Evolutionary conservation across 2,113 vertebrate genomes (phyloP), one percentile per base, ranked within the genome.

Genomic region (Datnioides undecimradiatus): DNA sequence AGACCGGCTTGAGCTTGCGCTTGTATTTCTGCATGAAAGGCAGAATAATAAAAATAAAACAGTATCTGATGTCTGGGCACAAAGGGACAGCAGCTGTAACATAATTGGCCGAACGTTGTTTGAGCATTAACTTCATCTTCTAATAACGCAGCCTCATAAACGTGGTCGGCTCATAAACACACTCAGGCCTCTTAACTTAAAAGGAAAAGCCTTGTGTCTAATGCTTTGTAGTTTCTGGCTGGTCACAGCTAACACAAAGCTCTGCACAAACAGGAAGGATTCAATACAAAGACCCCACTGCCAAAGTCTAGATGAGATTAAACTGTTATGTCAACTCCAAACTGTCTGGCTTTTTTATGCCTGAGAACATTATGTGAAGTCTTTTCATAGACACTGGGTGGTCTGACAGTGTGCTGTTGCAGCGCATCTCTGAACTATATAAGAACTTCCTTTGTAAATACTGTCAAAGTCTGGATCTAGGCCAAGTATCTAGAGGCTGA

Each of bases 401-500:
- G 85, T 89, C 90, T 79, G 55, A 73, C 11, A 63, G 33, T 27
- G n/a, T 55, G 78, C 63, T 70, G 48, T 69, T 73, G 10, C 54
- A 57, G 31, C 36, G 6, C 60, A 80, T 86, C 77, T 63, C 58
- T 64, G n/a, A 85, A 74, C 49, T 38, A 49, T 38, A 49, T 11
- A 63, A 76, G 48, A 83, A 51, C 25, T 49, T 66, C 74, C 69
- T 83, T 79, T 71, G 83, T 73, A 76, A 80, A 86, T 70, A 55
- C 76, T 80, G 80, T 90, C 79, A 82, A 65, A 80, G 66, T 87
- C 76, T 84, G 82, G 63, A 91, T 90, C 54, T 88, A 80, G 91
- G 85, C 82, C 90, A 83, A 60, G 85, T 45, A 48, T 82, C 81
- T 34, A 54, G 85, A 90, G 85, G 80, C 71, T 16, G 67, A 65